Evolutionary conservation across 1,140 invertebrate genomes (phyloP).

Genomic region (Leptestheria dahalacensis): DNA sequence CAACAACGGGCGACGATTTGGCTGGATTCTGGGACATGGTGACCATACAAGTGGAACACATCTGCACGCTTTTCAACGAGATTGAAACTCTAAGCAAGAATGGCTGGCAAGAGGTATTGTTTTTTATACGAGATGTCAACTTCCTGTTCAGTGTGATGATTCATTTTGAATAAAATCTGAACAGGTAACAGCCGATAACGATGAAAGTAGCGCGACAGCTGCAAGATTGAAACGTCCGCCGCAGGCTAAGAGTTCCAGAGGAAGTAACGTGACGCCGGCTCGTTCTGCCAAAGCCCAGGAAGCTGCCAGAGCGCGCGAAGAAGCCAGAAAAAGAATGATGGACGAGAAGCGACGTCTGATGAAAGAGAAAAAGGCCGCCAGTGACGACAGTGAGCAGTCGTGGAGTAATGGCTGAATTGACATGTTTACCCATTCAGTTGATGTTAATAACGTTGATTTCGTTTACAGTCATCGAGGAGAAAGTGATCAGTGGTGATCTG

Average conservation of each 20-base stretch:
- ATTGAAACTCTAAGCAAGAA: slow-evolving; percentile 47
- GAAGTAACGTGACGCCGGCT: too few relatives aligned
- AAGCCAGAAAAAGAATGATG: slow-evolving; percentile 58
- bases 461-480: slow-evolving; percentile 4
- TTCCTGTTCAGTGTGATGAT: not conserved
- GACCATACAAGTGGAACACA: slow-evolving; percentile 66
- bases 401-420: too few relatives aligned
- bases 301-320: slow-evolving; percentile 46
- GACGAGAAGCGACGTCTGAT: slow-evolving; percentile 56
- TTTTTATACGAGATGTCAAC: too few relatives aligned
- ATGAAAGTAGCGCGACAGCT: not conserved
- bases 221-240: too few relatives aligned
- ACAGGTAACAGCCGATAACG: not conserved
- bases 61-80: slow-evolving; percentile 60
- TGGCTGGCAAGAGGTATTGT: slow-evolving; percentile 4
- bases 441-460: not conserved
- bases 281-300: slow-evolving; percentile 32
- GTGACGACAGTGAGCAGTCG: slow-evolving; percentile 30
- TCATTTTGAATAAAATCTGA: slow-evolving; percentile 20
- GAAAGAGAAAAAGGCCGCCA: slow-evolving; percentile 29
- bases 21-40: slow-evolving; percentile 97
- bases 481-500: not conserved
- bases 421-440: too few relatives aligned
- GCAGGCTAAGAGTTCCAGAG: too few relatives aligned
- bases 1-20: slow-evolving; percentile 72